Conservation (phyloP, 2,888 invertebrate genomes). For the Latheticus oryzae region DNA sequence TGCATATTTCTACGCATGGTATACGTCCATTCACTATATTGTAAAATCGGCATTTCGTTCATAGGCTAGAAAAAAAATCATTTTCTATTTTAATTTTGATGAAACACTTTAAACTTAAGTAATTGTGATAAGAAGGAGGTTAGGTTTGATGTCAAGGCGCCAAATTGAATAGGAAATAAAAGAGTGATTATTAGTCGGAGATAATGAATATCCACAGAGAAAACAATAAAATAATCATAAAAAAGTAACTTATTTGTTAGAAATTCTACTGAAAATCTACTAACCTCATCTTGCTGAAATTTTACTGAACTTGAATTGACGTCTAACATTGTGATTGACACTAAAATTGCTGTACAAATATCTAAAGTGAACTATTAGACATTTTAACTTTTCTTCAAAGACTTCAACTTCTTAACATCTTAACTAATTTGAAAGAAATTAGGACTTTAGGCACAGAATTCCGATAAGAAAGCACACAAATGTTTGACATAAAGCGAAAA, state of each 20-base stretch:
- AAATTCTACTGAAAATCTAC: conserved; percentile 43
- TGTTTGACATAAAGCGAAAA: no score
- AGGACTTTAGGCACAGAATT: no score
- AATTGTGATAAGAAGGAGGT: conserved; percentile 27
- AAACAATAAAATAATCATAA: no score
- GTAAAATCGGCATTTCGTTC: conserved; percentile 49
- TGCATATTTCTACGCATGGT: conserved; percentile 65
- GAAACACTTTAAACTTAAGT: conserved; percentile 10
- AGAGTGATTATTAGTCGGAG: background rate
- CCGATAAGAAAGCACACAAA: no score
- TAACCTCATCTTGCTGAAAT: conserved; percentile 52
- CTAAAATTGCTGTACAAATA: no score
- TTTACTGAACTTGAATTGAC: conserved; percentile 47
- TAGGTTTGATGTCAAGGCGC: conserved; percentile 35
- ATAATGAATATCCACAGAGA: conserved; percentile 1
- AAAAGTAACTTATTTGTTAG: no score
- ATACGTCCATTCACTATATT: conserved; percentile 52
- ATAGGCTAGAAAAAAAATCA: conserved; percentile 38
- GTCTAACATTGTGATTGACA: conserved; percentile 51
- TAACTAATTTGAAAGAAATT: no score
- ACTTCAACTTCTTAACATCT: no score
- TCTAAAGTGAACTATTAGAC: background rate
- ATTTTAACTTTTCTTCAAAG: no score
- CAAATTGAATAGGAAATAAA: conserved; percentile 12
- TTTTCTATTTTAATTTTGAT: conserved; percentile 27